Evolutionary conservation across 2,113 vertebrate genomes (phyloP), one percentile per base, ranked within the genome.

Genomic region (Syrrhaptes paradoxus): DNA sequence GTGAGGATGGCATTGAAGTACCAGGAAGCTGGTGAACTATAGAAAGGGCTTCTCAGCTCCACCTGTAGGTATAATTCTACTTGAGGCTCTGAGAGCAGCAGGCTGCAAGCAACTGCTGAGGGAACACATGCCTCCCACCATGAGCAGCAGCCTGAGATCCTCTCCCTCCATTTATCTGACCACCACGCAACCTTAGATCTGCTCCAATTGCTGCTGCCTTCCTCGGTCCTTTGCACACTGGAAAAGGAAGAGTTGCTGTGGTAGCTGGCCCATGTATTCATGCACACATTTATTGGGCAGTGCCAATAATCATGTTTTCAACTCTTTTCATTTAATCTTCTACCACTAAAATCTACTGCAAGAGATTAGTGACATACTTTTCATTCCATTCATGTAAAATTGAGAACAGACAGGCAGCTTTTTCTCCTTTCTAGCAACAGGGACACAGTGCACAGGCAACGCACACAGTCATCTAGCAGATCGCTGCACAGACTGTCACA

Each of bases 191-290:
- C 32, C 46, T 12, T 7, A 36, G 51, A 43, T 36, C 51, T 58
- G 7, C 38, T 43, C 32, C 61, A 14, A 0, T 0, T 5, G 26
- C 72, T 72, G 55, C 34, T 10, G 16, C 78, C 7, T 51, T 31
- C 68, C 38, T 66, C 2, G 0, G 8, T 24, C 19, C 48, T 70
- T 29, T 0, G 28, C 51, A 4, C 19, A 0, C 0, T 17, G n/a
- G 25, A 36, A 45, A 24, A 29, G 32, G 16, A 38, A 21, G 17
- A n/a, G 46, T 2, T 20, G 51, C 72, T 71, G 77, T 16, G 43
- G 73, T 14, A 57, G 29, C 36, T 52, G 32, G 21, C 31, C n/a
- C 17, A 3, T 2, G 29, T 5, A 9, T 19, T 68, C 66, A 11
- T 1, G 1, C n/a, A 41, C 9, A 0, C 2, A 13, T 81, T 13